phyloP scores from a whole-genome alignment of 2,797 vertebrate genomes.

The Sternotherus odoratus region DNA sequence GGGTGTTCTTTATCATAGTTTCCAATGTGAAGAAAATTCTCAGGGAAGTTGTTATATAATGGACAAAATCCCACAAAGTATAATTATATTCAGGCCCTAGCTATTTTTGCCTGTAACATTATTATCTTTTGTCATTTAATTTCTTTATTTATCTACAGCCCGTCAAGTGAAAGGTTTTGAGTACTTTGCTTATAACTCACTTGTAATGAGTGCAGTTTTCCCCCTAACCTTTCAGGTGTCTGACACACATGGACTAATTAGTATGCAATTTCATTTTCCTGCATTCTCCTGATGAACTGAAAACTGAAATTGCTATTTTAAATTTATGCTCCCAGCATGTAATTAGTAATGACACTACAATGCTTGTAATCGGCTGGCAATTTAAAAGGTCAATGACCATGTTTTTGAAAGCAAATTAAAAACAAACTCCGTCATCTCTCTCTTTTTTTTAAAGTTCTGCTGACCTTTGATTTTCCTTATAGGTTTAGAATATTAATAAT shows the following conservation, averaged over 20 bases:
- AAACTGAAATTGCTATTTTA: constrained; percentile 80
- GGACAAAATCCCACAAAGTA: not conserved
- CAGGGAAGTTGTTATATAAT: constrained; percentile 24
- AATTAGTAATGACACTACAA: constrained; percentile 75
- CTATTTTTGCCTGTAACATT: constrained; percentile 50
- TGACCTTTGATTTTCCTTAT: constrained; percentile 50
- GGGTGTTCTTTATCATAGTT: not conserved
- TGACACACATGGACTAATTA: constrained; percentile 74
- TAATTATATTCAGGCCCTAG: constrained; percentile 11
- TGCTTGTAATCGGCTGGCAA: constrained; percentile 71
- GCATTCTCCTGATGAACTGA: constrained; percentile 69
- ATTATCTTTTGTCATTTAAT: constrained; percentile 67
- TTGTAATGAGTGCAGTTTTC: constrained; percentile 61
- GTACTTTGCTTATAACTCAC: constrained; percentile 56
- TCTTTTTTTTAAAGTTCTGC: constrained; percentile 47
- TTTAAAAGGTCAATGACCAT: constrained; percentile 73
- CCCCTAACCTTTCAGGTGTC: constrained; percentile 70
- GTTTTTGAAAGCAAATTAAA: constrained; percentile 69
- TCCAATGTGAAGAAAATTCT: constrained; percentile 27
- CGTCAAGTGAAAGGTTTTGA: constrained; percentile 59
- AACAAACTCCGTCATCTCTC: constrained; percentile 42
- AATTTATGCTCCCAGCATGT: constrained; percentile 71
- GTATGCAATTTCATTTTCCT: constrained; percentile 73
- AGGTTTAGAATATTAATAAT: constrained; percentile 31
- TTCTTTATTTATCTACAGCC: constrained; percentile 70